Conservation (phyloP, 2,797 vertebrate species). For the Crocidura indochinensis region DNA sequence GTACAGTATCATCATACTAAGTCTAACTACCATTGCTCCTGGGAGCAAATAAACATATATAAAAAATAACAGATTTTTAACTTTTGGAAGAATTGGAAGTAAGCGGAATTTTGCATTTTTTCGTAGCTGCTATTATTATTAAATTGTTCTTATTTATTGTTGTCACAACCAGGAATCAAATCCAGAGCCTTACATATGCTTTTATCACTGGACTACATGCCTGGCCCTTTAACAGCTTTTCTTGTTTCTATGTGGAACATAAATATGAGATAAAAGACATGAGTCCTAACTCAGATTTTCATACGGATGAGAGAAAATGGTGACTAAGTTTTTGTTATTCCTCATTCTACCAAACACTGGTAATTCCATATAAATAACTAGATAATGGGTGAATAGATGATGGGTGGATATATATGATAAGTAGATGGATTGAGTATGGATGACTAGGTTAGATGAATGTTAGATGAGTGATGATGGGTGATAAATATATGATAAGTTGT, state of each 20-base stretch:
- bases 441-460: neutral
- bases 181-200: no score
- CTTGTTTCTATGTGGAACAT: no score
- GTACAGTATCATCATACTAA: neutral
- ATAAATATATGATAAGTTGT: no score
- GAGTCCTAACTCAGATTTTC: neutral
- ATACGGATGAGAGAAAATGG: neutral
- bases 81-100: neutral
- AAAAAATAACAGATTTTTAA: neutral
- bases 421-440: neutral
- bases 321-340: neutral
- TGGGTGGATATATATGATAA: neutral
- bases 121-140: neutral
- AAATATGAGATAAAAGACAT: neutral
- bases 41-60: neutral
- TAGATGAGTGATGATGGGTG: neutral
- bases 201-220: no score
- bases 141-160: no score
- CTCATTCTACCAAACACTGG: no score
- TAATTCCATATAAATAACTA: no score
- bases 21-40: slow-evolving; percentile 5
- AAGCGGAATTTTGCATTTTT: neutral
- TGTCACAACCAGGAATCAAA: no score
- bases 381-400: neutral
- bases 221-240: no score